Base-by-base conservation (phyloP, 2,797 vertebrate species). In the Pangasius djambal region DNA sequence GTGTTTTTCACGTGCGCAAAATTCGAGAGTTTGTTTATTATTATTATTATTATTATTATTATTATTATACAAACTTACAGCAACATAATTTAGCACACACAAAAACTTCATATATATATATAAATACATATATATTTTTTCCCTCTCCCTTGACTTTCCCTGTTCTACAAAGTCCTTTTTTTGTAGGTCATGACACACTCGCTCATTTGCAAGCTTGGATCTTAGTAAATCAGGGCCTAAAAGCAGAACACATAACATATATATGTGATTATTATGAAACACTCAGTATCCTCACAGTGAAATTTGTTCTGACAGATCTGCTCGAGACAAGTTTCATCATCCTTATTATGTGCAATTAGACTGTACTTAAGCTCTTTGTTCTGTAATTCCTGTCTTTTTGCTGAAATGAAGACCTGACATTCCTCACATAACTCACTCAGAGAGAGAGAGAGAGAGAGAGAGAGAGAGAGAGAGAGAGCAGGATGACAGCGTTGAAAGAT, bases 331-430 rank as follows among this genome's bases (percentile, higher is more conserved):
- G 34, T 61, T 52, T 48, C 44, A 40, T 75, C 57, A 50, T 61
- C 48, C 34, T 50, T 34, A 72, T 88, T 69, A 87, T 57, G 81
- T 89, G 89, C 84, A 91, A 90, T 89, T 85, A 88, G 89, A 90
- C 83, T 55, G 84, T 34, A 52, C 78, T 69, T 85, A 67, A 55
- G 57, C 83, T 79, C 88, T 89, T 88, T 9, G 86, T 90, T 82
- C 86, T 91, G 91, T 93, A 94, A 93, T 88, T 92, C 92, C 92
- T 69, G 87, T 92, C 91, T 86, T 90, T 90, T 90, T 12, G 91
- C 88, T 90, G 91, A 94, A 90, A 92, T 91, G 79, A 75, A 92
- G 92, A 93, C 92, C 87, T 93, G 89, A 92, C 93, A 94, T 96
- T 95, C 94, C 94, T 86, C 81, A 90, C 93, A 95, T 95, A 93